These are phyloP conservation scores for Sarcophaga bullata DNA, from an alignment of 1,140 invertebrate species.

Conservation along the genomic window DNA sequence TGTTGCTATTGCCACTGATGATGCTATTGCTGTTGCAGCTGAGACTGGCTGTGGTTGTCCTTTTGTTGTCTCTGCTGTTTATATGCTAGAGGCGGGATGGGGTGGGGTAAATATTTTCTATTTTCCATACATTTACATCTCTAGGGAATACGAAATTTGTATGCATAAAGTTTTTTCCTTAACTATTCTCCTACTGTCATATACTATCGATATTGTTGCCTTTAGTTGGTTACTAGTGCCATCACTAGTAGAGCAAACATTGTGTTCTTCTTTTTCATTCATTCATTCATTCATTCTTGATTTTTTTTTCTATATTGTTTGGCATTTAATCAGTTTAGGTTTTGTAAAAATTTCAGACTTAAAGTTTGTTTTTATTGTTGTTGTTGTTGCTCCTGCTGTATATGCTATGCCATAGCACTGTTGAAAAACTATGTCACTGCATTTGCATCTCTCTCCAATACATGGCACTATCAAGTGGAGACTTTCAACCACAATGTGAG, in stretches of 20 bases:
- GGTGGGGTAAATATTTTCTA: neutral
- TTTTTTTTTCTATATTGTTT: conserved; percentile 17
- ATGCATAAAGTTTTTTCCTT: too few species aligned
- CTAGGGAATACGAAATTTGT: conserved; percentile 12
- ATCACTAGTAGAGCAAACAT: too few species aligned
- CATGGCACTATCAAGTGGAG: neutral
- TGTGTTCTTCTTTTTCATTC: too few species aligned
- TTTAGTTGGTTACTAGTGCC: too few species aligned
- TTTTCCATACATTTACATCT: conserved; percentile 29
- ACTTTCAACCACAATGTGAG: neutral
- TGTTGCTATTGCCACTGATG: neutral
- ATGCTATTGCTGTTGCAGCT: neutral
- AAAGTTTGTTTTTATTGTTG: neutral
- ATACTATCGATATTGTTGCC: too few species aligned
- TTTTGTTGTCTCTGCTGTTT: neutral
- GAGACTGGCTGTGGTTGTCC: neutral
- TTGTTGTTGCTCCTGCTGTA: neutral
- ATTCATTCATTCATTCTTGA: conserved; percentile 23
- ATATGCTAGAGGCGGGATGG: neutral
- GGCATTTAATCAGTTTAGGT: conserved; percentile 35
- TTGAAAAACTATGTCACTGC: conserved; percentile 11
- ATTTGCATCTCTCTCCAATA: conserved; percentile 21
- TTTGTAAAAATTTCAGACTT: neutral
- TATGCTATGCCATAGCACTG: too few species aligned
- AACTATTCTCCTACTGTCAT: too few species aligned